phyloP scores from a whole-genome alignment of 2,113 vertebrate genomes.

The Smithornis capensis region DNA sequence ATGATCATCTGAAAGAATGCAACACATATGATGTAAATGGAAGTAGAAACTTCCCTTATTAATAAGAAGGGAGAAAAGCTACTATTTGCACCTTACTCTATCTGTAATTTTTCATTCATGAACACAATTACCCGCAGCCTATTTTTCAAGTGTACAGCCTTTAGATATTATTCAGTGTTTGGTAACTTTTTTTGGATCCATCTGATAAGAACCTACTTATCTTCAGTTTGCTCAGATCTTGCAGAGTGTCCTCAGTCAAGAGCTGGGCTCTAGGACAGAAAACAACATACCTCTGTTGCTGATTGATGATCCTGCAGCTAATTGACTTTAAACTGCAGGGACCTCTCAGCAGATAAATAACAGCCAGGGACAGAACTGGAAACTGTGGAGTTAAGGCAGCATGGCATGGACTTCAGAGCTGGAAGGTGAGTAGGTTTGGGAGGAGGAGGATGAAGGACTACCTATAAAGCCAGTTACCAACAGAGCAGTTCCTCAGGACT shows the following conservation, averaged over 20 bases:
- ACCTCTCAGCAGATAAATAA: not conserved
- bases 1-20: not conserved
- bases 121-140: not conserved
- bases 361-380: not conserved
- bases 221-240: not conserved
- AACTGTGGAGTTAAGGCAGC: not conserved
- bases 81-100: not conserved
- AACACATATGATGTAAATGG: not conserved
- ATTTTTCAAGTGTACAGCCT: not conserved
- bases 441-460: not conserved
- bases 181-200: not conserved
- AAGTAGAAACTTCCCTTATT: not conserved
- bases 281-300: not conserved
- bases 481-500: not conserved
- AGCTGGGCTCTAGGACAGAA: not conserved
- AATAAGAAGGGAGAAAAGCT: not conserved
- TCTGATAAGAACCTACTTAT: not conserved
- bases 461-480: not conserved
- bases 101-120: not conserved
- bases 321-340: not conserved
- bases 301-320: not conserved
- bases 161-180: not conserved
- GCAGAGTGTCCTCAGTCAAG: not conserved
- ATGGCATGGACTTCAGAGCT: not conserved
- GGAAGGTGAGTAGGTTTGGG: not conserved